Evolutionary conservation across 2,113 vertebrate species (phyloP), one percentile per base, ranked within the genome.

Genomic region (Morone saxatilis): DNA sequence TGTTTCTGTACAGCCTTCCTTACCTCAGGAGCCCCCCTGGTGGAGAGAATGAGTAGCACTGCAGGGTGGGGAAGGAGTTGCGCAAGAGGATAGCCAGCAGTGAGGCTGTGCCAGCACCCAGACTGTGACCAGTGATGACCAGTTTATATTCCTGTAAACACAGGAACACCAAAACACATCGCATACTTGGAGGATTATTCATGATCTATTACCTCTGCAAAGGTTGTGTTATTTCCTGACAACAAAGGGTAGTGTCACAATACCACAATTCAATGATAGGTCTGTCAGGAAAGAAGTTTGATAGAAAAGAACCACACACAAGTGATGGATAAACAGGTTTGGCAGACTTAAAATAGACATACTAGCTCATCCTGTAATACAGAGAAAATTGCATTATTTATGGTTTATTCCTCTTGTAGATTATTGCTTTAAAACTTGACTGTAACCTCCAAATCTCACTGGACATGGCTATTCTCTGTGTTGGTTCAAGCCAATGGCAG

Each of bases 11-110:
- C 3, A 40, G 36, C 0, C 7, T 76, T 14, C 8, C 48, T 92
- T 92, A 99, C 98, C 98, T 99, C 36, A 99, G 60, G 74, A 99
- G 96, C 19, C 98, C 98, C 80, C 98, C 95, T 92, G 98, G 98
- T 66, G 98, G 98, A 81, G 98, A 98, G 91, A 99, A 99, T 1
- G 98, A 94, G 0, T 97, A 99, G 63, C 98, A 99, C 69, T 91
- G 93, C 48, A 99, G 91, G 0, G 90, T 94, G 14, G 97, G 97
- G 91, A 97, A 97, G 25, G 96, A 77, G 13, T 81, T 94, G 71
- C 92, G 95, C 74, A 99, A 94, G 74, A 97, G 95, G 70, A 98
- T 87, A 0, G 98, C 95, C 70, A 99, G 73, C 53, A 99, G 65
- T 0, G 97, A 93, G 0, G 98, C 98, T 0, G 97, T 95, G 11